phyloP scores from a whole-genome alignment of 2,113 vertebrate species.

The Oophaga pumilio region DNA sequence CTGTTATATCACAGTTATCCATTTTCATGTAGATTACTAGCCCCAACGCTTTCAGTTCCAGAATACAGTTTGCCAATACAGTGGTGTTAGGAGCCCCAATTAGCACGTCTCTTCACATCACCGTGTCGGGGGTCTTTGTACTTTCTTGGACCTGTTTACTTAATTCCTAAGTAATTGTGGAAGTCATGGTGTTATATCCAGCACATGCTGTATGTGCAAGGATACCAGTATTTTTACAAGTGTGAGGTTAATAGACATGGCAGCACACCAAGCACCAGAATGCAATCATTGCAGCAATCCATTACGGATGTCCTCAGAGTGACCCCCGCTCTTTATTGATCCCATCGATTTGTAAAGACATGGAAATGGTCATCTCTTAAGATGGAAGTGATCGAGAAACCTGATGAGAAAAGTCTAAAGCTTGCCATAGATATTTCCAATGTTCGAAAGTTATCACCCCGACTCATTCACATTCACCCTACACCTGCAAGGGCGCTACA shows the following conservation, averaged over 20 bases:
- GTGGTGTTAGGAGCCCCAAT: background rate
- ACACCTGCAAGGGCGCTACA: too few species aligned
- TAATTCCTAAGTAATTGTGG: conserved; percentile 9
- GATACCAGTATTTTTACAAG: background rate
- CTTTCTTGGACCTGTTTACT: conserved; percentile 13
- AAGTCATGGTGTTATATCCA: background rate
- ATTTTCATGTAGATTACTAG: conserved; percentile 4
- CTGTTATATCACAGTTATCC: conserved; percentile 19
- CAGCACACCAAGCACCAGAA: background rate
- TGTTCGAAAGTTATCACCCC: background rate
- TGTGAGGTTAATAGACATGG: background rate
- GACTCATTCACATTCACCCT: background rate
- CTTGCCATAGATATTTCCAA: background rate
- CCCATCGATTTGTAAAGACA: background rate
- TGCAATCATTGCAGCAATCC: background rate
- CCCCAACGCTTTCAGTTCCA: background rate
- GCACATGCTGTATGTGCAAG: background rate
- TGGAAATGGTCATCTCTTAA: background rate
- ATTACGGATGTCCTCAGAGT: background rate
- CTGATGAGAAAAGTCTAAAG: background rate
- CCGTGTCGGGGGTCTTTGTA: conserved; percentile 17
- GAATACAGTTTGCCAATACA: background rate
- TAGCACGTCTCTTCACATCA: conserved; percentile 20
- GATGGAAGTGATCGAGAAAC: background rate
- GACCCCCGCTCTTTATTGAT: background rate